Percentiles rank a stretch among this genome's conserved stretches.
These are phyloP conservation scores for Lontra canadensis DNA, from an alignment of 2,113 vertebrate genomes.

Conservation along the genomic window DNA sequence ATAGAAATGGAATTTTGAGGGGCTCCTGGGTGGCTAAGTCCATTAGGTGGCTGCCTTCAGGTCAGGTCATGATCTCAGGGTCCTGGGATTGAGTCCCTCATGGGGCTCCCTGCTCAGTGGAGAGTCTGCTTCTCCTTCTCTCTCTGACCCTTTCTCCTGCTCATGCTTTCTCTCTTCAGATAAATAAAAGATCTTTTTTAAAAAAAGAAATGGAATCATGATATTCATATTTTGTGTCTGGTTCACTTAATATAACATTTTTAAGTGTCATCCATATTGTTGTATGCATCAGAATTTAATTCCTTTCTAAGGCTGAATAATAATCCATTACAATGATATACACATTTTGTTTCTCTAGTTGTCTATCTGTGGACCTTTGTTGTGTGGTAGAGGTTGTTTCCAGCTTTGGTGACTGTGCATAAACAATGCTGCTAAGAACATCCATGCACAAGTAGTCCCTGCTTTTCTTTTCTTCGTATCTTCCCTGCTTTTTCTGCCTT, in stretches of 20 bases:
- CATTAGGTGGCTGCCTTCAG: background rate
- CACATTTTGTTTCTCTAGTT: background rate
- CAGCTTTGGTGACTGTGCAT: background rate
- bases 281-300: background rate
- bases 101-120: too few species aligned
- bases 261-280: background rate
- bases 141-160: background rate
- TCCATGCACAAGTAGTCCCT: background rate
- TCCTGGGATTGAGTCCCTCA: too few species aligned
- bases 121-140: too few species aligned
- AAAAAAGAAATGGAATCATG: background rate
- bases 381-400: background rate
- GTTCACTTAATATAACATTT: background rate
- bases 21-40: background rate
- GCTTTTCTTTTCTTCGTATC: background rate
- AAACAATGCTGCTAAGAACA: background rate
- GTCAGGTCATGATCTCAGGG: background rate
- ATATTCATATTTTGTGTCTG: background rate
- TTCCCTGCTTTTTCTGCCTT: background rate
- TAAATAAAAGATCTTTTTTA: too few species aligned
- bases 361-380: background rate
- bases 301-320: background rate
- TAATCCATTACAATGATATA: background rate
- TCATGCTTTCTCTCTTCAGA: background rate
- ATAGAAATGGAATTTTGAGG: background rate